Conservation (phyloP, 2,113 vertebrate genomes). For the Channa argus region DNA sequence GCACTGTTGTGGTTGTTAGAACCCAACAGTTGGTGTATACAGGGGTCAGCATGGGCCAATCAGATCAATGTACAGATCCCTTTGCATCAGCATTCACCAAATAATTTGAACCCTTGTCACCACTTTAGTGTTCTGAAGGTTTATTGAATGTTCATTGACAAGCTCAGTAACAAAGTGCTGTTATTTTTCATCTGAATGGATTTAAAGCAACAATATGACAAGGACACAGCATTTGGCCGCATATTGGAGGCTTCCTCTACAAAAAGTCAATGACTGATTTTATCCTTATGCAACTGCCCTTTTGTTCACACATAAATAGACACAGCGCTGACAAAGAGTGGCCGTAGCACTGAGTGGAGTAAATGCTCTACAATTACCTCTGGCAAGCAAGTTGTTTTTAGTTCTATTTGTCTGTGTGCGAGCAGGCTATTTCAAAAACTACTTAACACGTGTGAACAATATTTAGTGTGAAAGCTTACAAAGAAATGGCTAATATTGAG, state of each 20-base stretch:
- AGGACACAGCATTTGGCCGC: constrained; percentile 15
- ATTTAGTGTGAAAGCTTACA: background rate
- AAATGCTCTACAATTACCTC: constrained; percentile 25
- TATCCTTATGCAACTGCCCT: constrained; percentile 12
- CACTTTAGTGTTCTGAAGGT: background rate
- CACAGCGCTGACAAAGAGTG: constrained; percentile 19
- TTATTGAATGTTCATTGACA: background rate
- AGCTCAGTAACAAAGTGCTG: background rate
- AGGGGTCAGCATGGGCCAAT: no score
- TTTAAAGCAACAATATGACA: constrained; percentile 15
- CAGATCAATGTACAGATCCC: no score
- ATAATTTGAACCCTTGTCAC: background rate
- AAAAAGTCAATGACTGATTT: constrained; percentile 4
- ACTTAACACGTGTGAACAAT: background rate
- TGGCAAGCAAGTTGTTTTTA: background rate
- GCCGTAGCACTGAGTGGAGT: constrained; percentile 4
- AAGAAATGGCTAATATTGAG: background rate
- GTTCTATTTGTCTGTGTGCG: constrained; percentile 1
- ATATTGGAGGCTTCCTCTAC: constrained; percentile 1
- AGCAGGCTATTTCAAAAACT: background rate
- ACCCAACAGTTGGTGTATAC: no score
- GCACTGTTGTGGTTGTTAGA: no score
- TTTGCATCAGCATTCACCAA: no score
- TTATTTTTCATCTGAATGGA: background rate
- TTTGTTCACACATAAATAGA: constrained; percentile 16